Conservation (phyloP, 2,888 invertebrate species). For the Lepidocyrtinus sp. region DNA sequence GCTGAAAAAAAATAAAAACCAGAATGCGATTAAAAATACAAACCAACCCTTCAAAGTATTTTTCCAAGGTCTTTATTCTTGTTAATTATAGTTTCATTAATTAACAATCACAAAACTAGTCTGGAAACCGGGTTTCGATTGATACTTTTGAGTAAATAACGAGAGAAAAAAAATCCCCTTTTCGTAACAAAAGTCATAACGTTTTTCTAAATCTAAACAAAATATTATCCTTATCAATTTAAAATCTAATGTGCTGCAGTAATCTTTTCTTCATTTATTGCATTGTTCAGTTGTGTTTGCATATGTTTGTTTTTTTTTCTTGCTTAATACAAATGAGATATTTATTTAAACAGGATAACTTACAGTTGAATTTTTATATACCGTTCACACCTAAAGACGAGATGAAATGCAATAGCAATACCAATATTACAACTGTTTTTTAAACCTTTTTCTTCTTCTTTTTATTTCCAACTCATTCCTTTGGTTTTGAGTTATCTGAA, state of each 20-base stretch:
- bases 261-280: conserved; percentile 19
- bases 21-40: no score
- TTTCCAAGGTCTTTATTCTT: neutral
- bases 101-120: conserved; percentile 29
- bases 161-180: neutral
- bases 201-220: no score
- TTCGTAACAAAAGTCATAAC: conserved; percentile 53
- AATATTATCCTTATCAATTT: conserved; percentile 27
- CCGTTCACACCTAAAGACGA: neutral
- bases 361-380: no score
- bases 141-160: neutral
- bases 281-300: conserved; percentile 18
- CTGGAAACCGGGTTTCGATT: conserved; percentile 25
- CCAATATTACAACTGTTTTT: neutral
- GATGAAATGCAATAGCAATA: neutral
- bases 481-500: no score
- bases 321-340: conserved; percentile 11
- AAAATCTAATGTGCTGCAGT: conserved; percentile 15
- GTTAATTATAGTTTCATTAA: conserved; percentile 6
- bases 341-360: neutral
- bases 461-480: conserved; percentile 6
- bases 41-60: neutral
- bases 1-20: neutral
- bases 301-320: neutral
- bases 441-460: neutral